A percentile compares a stretch with the other conserved stretches of the same genome.
These are phyloP conservation scores for Myanophis thanlyinensis DNA, from an alignment of 2,113 vertebrate genomes.

Conservation along the genomic window DNA sequence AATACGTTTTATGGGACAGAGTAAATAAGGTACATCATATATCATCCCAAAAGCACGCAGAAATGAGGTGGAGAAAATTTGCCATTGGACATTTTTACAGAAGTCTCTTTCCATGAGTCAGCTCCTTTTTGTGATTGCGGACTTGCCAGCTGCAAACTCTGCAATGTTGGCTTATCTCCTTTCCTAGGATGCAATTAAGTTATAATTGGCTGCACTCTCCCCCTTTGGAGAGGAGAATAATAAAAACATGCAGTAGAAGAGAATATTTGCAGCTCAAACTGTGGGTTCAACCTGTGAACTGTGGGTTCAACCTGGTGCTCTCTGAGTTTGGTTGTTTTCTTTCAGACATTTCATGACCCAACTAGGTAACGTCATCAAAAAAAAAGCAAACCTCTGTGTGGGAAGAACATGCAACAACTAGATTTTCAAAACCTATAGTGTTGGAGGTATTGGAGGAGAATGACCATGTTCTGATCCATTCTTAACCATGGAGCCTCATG, in stretches of 20 bases:
- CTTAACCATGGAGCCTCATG: neutral
- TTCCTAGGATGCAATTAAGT: constrained; percentile 53
- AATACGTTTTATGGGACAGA: constrained; percentile 70
- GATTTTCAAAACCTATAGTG: neutral
- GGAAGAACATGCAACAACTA: neutral
- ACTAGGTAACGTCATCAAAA: neutral
- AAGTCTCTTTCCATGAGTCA: constrained; percentile 73
- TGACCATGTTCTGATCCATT: neutral
- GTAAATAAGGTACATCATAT: constrained; percentile 75
- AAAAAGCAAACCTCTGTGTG: neutral
- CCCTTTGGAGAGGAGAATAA: constrained; percentile 52
- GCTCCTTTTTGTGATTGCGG: constrained; percentile 56
- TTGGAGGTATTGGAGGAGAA: neutral
- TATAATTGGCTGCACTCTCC: constrained; percentile 61
- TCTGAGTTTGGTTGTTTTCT: neutral
- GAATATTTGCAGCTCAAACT: neutral
- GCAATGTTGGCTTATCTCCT: constrained; percentile 56
- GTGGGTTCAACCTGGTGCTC: neutral
- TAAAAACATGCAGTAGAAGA: constrained; percentile 36
- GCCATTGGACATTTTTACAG: constrained; percentile 44
- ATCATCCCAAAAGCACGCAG: constrained; percentile 69
- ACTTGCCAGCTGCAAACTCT: constrained; percentile 54
- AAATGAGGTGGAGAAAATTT: constrained; percentile 74
- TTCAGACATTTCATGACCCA: neutral
- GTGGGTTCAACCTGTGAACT: too few relatives aligned